Evolutionary conservation across 2,888 invertebrate genomes (phyloP).

Genomic region (Stenichneumon culpator): DNA sequence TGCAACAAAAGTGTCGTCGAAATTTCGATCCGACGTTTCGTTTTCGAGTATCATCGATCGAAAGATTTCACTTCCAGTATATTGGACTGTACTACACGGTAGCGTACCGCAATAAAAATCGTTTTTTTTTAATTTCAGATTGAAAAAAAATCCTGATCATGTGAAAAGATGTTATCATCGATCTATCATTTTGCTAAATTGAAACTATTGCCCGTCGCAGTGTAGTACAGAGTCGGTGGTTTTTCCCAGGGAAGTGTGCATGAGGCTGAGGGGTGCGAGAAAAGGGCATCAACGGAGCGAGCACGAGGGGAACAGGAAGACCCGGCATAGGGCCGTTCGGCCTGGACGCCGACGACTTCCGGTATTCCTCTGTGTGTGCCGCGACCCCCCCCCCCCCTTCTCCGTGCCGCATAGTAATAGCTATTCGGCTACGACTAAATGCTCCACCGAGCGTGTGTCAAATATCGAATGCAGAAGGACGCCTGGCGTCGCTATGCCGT

Average conservation of each 20-base stretch:
- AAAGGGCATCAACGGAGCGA: slow-evolving; percentile 63
- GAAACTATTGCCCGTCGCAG: not conserved
- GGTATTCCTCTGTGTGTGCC: slow-evolving; percentile 30
- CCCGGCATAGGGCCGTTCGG: slow-evolving; percentile 57
- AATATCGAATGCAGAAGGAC: slow-evolving; percentile 57
- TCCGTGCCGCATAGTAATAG: slow-evolving; percentile 50
- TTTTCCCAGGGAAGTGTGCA: slow-evolving; percentile 64
- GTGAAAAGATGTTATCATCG: slow-evolving; percentile 37
- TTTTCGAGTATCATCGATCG: not conserved
- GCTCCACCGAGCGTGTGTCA: slow-evolving; percentile 37
- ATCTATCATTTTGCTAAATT: slow-evolving; percentile 11
- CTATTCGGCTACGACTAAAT: slow-evolving; percentile 20
- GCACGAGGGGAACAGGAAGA: slow-evolving; percentile 54
- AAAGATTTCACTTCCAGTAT: not conserved
- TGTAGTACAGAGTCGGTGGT: not conserved
- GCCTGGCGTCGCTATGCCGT: slow-evolving; percentile 57
- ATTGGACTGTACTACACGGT: not conserved
- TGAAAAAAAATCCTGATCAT: not conserved
- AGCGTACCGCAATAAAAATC: too few species aligned
- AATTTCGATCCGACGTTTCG: too few species aligned
- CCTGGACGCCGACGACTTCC: slow-evolving; percentile 65
- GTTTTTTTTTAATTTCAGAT: too few species aligned
- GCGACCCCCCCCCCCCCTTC: not conserved
- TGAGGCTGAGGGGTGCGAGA: slow-evolving; percentile 59
- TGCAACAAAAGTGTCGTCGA: not conserved